A percentile compares a stretch with the other conserved stretches of the same genome.
Conservation (phyloP, 2,113 vertebrate genomes). For the Pelmatolapia mariae region DNA sequence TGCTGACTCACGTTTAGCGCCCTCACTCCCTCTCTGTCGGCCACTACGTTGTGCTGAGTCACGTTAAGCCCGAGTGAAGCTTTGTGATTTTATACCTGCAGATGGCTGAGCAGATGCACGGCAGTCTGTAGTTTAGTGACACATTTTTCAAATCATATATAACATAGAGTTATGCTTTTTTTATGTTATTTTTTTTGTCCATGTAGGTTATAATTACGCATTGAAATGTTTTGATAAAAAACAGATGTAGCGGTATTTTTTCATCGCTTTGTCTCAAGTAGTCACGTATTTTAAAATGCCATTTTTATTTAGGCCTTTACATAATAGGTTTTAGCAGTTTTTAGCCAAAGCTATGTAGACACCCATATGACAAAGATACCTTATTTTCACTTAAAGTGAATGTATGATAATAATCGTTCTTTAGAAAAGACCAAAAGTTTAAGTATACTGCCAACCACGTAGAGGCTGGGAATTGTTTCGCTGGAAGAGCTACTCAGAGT, state of each 20-base stretch:
- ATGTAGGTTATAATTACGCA: background rate
- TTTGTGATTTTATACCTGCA: background rate
- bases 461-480: background rate
- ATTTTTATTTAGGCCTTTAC: background rate
- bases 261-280: background rate
- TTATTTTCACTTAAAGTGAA: background rate
- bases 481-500: background rate
- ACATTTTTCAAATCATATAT: background rate
- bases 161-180: background rate
- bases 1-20: slow-evolving; percentile 16
- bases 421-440: background rate
- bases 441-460: background rate
- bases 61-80: background rate
- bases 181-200: background rate
- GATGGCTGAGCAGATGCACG: background rate
- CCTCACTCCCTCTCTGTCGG: background rate
- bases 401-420: background rate
- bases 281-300: background rate
- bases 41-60: slow-evolving; percentile 1
- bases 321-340: background rate
- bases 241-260: background rate
- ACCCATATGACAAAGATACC: background rate
- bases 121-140: background rate
- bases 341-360: background rate
- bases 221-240: background rate